These are phyloP conservation scores for Dichetophora obliterata DNA, from an alignment of 2,888 invertebrate genomes.

Conservation along the genomic window DNA sequence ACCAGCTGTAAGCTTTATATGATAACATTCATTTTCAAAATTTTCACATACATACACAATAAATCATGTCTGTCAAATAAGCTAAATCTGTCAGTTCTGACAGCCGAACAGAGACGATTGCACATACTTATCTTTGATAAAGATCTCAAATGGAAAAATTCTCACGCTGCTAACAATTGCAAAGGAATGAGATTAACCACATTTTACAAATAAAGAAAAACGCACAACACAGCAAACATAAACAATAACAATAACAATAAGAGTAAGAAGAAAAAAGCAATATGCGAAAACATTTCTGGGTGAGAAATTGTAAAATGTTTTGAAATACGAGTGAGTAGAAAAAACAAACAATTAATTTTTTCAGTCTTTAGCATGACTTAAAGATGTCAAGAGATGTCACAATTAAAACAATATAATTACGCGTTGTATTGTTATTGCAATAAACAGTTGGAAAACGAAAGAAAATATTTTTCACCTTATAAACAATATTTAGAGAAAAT, in stretches of 20 bases:
- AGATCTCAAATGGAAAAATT: background rate
- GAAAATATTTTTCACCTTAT: no score
- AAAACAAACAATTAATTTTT: no score
- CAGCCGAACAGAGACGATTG: constrained; percentile 34
- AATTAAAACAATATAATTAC: background rate
- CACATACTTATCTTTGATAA: constrained; percentile 22
- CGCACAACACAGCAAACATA: background rate
- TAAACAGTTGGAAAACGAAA: no score
- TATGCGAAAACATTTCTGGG: background rate
- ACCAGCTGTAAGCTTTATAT: no score
- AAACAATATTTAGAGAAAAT: no score
- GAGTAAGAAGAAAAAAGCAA: background rate
- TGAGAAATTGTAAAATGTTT: no score
- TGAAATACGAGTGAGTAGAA: no score
- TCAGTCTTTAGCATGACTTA: no score
- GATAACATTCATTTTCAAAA: background rate
- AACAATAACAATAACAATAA: constrained; percentile 15
- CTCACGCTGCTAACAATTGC: constrained; percentile 34
- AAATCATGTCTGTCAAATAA: background rate
- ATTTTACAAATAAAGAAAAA: background rate
- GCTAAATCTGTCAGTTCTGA: constrained; percentile 32
- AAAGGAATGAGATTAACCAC: constrained; percentile 28
- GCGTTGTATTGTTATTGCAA: no score
- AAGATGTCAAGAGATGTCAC: background rate
- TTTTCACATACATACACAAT: background rate